Conservation (phyloP, 2,797 vertebrate genomes). For the Crypturellus tataupa region DNA sequence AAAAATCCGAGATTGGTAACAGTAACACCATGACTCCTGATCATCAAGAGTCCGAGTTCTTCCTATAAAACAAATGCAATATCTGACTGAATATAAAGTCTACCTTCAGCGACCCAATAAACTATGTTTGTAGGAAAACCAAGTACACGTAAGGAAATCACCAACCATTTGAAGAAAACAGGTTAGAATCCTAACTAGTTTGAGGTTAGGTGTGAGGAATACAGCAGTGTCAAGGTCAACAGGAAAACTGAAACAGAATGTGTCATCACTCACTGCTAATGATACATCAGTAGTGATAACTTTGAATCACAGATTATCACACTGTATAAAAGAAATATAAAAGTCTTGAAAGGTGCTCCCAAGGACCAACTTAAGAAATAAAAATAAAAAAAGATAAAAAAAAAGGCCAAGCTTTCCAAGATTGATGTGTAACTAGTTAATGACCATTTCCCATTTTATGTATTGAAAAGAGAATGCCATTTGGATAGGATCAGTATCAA, state of each 20-base stretch:
- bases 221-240: neutral
- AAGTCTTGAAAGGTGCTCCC: neutral
- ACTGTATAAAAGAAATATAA: neutral
- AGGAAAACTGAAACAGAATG: neutral
- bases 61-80: accelerated
- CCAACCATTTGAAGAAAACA: neutral
- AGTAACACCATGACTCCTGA: neutral
- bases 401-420: neutral
- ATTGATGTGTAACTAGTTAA: accelerated
- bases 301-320: neutral
- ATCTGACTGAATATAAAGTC: neutral
- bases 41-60: neutral
- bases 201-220: neutral
- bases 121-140: neutral
- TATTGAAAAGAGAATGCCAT: neutral
- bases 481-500: neutral
- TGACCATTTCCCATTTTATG: neutral
- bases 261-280: neutral
- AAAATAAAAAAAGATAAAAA: neutral
- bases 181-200: neutral
- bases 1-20: neutral
- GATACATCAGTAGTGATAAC: neutral
- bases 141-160: neutral
- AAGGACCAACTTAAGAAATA: neutral
- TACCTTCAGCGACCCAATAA: neutral